Evolutionary conservation across 2,797 vertebrate genomes (phyloP).

Genomic region (Babyrousa celebensis): DNA sequence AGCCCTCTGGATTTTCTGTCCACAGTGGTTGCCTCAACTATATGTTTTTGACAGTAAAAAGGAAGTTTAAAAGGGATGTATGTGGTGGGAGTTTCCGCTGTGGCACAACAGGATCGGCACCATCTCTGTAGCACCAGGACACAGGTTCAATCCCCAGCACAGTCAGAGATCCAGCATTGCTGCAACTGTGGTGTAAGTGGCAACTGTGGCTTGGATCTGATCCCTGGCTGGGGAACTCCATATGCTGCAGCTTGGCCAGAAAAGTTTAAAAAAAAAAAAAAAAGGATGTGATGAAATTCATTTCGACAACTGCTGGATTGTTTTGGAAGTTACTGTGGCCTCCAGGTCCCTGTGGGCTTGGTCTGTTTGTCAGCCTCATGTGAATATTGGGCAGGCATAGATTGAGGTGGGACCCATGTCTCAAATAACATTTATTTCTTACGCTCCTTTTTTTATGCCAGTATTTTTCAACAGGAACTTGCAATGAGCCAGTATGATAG

Average conservation of each 20-base stretch:
- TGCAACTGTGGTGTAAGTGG: no score
- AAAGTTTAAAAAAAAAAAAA: neutral
- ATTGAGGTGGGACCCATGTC: neutral
- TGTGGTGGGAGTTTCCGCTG: no score
- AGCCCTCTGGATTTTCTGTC: neutral
- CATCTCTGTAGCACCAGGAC: no score
- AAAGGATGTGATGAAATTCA: neutral
- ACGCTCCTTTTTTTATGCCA: neutral
- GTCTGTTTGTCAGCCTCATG: neutral
- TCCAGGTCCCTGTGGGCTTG: neutral
- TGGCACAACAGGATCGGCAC: no score
- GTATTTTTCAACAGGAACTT: neutral
- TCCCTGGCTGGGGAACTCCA: no score
- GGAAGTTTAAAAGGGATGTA: neutral
- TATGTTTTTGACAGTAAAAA: neutral
- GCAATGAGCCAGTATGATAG: neutral
- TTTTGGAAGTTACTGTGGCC: neutral
- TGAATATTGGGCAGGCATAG: neutral
- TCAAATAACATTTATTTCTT: slow-evolving; percentile 5
- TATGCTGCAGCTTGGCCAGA: no score
- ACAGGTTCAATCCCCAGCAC: no score
- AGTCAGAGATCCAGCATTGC: no score
- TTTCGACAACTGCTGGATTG: slow-evolving; percentile 28
- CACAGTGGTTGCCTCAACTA: neutral
- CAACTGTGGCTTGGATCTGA: no score